Percentiles rank a stretch among this genome's conserved stretches.
phyloP scores from a whole-genome alignment of 1,140 invertebrate genomes.

The Paramacrobiotus metropolitanus region DNA sequence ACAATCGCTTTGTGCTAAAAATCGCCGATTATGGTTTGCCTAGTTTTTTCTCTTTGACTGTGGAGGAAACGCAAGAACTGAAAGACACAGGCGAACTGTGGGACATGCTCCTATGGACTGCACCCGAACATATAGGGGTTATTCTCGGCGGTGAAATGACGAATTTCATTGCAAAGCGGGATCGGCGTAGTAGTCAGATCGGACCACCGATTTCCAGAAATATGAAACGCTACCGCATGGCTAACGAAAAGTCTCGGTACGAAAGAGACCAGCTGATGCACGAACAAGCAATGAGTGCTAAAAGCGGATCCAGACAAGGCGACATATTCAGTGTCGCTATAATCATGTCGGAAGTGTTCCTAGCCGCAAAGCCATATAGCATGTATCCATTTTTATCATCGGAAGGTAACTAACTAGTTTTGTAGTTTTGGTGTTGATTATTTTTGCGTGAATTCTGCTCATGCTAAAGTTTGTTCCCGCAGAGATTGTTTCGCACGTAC shows the following conservation, averaged over 20 bases:
- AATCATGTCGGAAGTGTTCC: neutral
- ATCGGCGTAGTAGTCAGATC: no score
- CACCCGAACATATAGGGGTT: neutral
- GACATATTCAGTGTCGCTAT: neutral
- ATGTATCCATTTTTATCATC: neutral
- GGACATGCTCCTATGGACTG: slow-evolving; percentile 2
- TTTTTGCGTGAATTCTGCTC: no score
- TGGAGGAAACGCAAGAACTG: neutral
- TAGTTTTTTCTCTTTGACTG: neutral
- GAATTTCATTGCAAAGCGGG: no score
- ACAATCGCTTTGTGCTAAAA: neutral
- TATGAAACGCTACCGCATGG: no score
- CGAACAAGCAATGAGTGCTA: no score
- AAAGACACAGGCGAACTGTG: neutral
- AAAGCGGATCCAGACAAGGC: neutral
- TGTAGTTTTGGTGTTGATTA: neutral
- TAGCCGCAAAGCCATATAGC: neutral
- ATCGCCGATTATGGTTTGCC: neutral
- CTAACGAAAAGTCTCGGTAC: no score
- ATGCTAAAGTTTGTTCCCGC: no score
- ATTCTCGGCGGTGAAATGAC: neutral
- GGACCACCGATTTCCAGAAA: no score
- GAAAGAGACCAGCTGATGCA: no score
- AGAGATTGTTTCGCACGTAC: neutral
- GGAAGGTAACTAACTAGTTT: neutral